These are phyloP conservation scores for Pygoscelis adeliae DNA, from an alignment of 2,113 vertebrate genomes.

Conservation along the genomic window DNA sequence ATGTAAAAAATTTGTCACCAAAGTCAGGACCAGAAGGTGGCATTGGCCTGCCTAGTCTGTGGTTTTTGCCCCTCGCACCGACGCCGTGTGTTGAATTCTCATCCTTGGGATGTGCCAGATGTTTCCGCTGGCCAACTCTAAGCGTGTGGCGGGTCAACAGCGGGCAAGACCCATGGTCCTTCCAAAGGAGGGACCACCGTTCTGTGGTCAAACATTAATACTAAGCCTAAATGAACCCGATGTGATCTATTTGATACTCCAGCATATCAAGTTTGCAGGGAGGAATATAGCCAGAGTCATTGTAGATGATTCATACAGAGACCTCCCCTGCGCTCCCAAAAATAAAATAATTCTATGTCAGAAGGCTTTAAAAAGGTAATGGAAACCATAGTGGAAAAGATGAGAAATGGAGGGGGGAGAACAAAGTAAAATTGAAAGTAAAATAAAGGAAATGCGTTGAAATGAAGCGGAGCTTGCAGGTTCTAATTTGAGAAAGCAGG, in stretches of 20 bases:
- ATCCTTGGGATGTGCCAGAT: neutral
- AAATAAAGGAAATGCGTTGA: neutral
- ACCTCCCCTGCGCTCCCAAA: neutral
- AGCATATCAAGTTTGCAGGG: neutral
- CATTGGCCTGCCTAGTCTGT: neutral
- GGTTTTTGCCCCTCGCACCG: neutral
- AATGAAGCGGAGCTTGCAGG: neutral
- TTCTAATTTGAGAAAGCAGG: neutral
- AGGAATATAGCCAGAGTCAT: neutral
- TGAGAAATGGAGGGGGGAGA: neutral
- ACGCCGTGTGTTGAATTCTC: fast-evolving
- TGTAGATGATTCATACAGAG: neutral
- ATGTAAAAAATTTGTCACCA: neutral
- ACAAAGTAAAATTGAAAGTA: neutral
- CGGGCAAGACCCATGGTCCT: neutral
- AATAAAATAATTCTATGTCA: neutral
- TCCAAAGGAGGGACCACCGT: neutral
- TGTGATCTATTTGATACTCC: neutral
- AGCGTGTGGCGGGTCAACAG: neutral
- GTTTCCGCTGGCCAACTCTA: neutral
- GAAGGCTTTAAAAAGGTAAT: neutral
- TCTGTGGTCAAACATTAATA: neutral
- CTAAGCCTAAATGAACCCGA: neutral
- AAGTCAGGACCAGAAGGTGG: neutral
- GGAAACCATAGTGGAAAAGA: neutral